Conservation (phyloP, 2,888 invertebrate species). For the Heliconius erato region DNA sequence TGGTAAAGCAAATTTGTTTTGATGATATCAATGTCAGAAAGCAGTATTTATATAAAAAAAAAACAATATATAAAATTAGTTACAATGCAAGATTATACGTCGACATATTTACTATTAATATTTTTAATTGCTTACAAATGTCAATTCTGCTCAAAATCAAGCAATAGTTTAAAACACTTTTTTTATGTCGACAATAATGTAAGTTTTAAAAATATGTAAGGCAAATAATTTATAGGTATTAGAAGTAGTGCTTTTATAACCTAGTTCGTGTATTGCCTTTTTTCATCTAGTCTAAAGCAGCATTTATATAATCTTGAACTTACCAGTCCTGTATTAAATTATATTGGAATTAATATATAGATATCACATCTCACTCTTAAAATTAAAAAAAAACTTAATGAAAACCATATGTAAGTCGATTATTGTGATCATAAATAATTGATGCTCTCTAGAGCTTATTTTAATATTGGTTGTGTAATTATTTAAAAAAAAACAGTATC, state of each 20-base stretch:
- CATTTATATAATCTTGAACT: constrained; percentile 12
- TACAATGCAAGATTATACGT: no score
- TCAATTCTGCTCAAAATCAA: constrained; percentile 31
- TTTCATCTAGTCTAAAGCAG: constrained; percentile 12
- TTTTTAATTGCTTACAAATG: neutral
- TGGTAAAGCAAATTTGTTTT: neutral
- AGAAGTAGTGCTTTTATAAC: neutral
- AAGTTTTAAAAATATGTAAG: neutral
- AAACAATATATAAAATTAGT: no score
- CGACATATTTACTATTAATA: neutral
- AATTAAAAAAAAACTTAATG: neutral
- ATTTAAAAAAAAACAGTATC: neutral
- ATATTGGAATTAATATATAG: neutral
- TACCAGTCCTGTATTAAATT: neutral
- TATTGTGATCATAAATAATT: neutral
- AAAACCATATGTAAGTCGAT: neutral
- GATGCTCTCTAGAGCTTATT: neutral
- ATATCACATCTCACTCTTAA: neutral
- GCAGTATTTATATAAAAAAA: no score
- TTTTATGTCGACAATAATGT: constrained; percentile 2
- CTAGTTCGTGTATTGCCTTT: neutral
- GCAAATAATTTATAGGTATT: neutral
- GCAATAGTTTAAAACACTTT: constrained; percentile 9
- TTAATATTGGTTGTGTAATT: neutral
- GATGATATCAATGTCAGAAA: neutral